Base-by-base conservation (phyloP, 1,140 invertebrate species). In the Pseudomyrmex concolor region DNA sequence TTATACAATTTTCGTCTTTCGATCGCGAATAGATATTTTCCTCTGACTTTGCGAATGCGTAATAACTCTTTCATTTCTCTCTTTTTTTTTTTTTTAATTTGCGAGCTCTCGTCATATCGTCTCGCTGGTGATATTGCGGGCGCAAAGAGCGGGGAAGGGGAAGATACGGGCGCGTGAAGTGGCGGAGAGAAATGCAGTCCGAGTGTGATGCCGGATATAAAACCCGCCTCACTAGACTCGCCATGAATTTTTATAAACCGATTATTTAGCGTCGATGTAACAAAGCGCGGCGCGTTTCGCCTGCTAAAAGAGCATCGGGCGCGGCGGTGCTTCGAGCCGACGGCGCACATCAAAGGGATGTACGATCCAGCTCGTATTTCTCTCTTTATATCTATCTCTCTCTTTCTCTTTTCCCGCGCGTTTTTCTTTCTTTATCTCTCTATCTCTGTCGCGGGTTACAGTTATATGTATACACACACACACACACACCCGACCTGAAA, bases 221-320 rank as follows among this genome's bases (percentile, higher is more conserved):
- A 74, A 85, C 70, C 57, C 59, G 57, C 48, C 63, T 83, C 80
- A 76, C 85, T 81, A 81, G 74, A 73, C 62, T 85, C 63, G 84
- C 83, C 76, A 90, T 91, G 88, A 91, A 91, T 91, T 92, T 92
- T 92, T 91, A 91, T 92, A 92, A 92, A 92, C 87, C 89, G 89
- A 91, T 92, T 91, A 91, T 91, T 89, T 87, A 89, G 67, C 70
- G 59, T 85, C 84, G 83, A 89, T 93, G 91, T 92, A 92, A 92
- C 88, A 88, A 89, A 90, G 86, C 81, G 78, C 73, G 43, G 64
- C 48, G 62, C 54, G 34, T 34, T 34, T 7, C 34, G 66, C 43
- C 64, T 76, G 73, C 34, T 54, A 74, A 67, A 70, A 86, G 82
- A 76, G 67, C 66, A 74, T 83, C 84, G 78, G 34, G 5, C 34